Base-by-base conservation (phyloP, 2,113 vertebrate species). In the Pseudorasbora parva region DNA sequence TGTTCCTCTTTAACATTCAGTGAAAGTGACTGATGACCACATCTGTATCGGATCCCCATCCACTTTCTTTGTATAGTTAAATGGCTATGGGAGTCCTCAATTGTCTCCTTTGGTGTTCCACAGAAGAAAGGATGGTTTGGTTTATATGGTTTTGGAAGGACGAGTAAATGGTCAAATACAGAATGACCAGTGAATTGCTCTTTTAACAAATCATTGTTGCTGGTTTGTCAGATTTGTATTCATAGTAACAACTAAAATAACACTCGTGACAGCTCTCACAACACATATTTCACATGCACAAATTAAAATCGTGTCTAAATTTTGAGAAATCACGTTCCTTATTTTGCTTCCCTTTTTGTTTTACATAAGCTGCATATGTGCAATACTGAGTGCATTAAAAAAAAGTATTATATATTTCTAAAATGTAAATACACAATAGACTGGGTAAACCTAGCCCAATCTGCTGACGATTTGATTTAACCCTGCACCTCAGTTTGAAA, bases 221-320 rank as follows among this genome's bases (percentile, higher is more conserved):
- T 37, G 62, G 27, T 25, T 23, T 59, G 60, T 41, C 17, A 37
- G 66, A 41, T 43, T 12, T 43, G 68, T 69, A 10, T 43, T 12
- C 37, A 71, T 12, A 45, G 68, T 43, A 72, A 72, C n/a, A 15
- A 37, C 68, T 71, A 71, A 43, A 69, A 5, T 45, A 72, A 45
- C 10, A 23, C 9, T 45, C 23, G 23, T 15, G n/a, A 47, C 69
- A 43, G 21, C 21, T 45, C 12, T 47, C 69, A 47, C 69, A 47
- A 72, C 21, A 72, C 4, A 1, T 21, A 8, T 5, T 71, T 72
- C 69, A 47, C 69, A 72, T 25, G 41, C n/a, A 2, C 5, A 12
- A 23, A 23, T 45, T 8, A 45, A 45, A 45, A 72, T 25, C n/a
- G 23, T 45, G 41, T 15, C 68, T 4, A 15, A 1, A 72, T 45